Conservation (phyloP, 2,888 invertebrate species). For the Rotaria socialis region DNA sequence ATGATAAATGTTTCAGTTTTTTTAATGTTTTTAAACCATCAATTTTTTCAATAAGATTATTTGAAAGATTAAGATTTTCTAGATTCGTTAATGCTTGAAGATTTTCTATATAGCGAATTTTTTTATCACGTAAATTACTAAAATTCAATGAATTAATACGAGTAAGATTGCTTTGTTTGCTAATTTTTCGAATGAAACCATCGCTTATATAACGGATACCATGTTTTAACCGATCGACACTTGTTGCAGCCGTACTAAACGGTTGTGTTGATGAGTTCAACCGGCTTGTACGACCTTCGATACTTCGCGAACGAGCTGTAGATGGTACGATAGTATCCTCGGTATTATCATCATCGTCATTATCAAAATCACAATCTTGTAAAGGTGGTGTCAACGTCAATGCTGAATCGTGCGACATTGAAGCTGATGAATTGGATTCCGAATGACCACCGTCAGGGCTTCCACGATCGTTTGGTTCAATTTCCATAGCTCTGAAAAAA, state of each 20-base stretch:
- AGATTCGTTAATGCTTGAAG: not conserved
- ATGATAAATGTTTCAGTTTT: not conserved
- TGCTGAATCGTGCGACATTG: not conserved
- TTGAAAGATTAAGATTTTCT: not conserved
- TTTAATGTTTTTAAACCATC: constrained; percentile 30
- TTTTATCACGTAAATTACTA: constrained; percentile 33
- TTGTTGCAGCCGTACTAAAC: not conserved
- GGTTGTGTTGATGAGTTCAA: not conserved
- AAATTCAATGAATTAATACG: not conserved
- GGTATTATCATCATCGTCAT: not conserved
- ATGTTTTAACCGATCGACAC: constrained; percentile 12
- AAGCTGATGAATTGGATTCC: not conserved
- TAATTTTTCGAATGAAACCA: not conserved
- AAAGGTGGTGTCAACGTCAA: not conserved
- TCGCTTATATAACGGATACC: constrained; percentile 11
- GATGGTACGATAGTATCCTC: not conserved
- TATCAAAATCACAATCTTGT: too few species aligned
- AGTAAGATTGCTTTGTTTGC: not conserved
- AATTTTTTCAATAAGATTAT: constrained; percentile 27
- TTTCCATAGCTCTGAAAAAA: not conserved
- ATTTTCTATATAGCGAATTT: constrained; percentile 29
- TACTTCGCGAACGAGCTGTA: not conserved
- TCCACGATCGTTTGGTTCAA: not conserved
- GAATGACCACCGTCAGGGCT: not conserved
- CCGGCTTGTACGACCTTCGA: not conserved